Evolutionary conservation across 2,888 invertebrate species (phyloP).

Genomic region (Lepidocyrtoides sp.): DNA sequence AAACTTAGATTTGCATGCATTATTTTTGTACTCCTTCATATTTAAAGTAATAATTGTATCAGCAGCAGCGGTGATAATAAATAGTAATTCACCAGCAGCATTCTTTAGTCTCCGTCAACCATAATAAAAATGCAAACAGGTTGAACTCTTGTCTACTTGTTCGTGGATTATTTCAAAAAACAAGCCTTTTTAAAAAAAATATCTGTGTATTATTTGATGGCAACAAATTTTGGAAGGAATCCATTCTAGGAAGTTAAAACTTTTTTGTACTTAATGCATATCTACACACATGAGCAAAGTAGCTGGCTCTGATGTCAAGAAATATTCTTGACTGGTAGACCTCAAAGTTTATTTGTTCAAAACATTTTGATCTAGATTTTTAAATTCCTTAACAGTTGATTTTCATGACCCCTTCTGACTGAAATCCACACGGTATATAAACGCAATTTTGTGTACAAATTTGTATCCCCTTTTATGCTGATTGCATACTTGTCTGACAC

Average conservation of each 20-base stretch:
- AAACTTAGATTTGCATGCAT: no score
- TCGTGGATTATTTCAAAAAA: constrained; percentile 56
- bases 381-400: background rate
- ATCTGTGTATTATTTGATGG: background rate
- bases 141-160: constrained; percentile 52
- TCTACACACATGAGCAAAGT: no score
- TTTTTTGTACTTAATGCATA: background rate
- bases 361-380: background rate
- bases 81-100: constrained; percentile 5
- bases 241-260: background rate
- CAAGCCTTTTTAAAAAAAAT: background rate
- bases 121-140: constrained; percentile 66
- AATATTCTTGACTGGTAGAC: background rate
- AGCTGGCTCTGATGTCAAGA: background rate
- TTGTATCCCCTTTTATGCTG: background rate
- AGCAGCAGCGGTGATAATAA: background rate
- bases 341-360: background rate
- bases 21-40: no score
- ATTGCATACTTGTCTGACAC: no score
- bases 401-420: background rate
- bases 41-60: background rate
- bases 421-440: background rate
- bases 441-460: background rate
- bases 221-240: background rate
- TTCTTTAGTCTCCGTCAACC: constrained; percentile 53